These are phyloP conservation scores for Myripristis murdjan DNA, from an alignment of 2,797 vertebrate genomes.

Conservation along the genomic window DNA sequence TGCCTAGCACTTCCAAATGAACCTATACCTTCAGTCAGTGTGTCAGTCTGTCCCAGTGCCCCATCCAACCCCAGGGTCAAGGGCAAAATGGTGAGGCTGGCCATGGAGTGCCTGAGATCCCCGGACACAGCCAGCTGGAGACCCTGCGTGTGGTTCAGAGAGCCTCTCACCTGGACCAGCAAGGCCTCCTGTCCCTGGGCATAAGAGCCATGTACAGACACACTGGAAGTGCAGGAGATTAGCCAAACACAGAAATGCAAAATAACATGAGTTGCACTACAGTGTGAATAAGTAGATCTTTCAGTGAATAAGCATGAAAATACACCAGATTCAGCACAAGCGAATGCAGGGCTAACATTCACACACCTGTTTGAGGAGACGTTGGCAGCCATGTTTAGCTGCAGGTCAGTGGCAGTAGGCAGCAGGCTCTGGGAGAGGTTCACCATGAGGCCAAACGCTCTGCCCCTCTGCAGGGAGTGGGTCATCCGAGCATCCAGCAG, in stretches of 20 bases:
- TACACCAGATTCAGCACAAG: not conserved
- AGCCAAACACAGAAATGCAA: not conserved
- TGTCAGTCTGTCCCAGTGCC: slow-evolving; percentile 76
- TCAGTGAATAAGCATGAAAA: no score
- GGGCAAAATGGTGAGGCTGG: slow-evolving; percentile 76
- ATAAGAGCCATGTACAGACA: slow-evolving; percentile 79
- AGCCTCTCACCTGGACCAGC: slow-evolving; percentile 75
- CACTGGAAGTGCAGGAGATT: slow-evolving; percentile 63
- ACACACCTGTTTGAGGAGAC: slow-evolving; percentile 86
- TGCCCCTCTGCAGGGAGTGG: slow-evolving; percentile 66
- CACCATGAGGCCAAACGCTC: slow-evolving; percentile 65
- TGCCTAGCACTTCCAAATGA: not conserved
- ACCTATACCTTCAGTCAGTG: slow-evolving; percentile 78
- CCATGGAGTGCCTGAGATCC: slow-evolving; percentile 82
- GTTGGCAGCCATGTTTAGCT: slow-evolving; percentile 82
- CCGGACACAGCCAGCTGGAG: slow-evolving; percentile 79
- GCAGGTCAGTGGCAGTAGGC: slow-evolving; percentile 59
- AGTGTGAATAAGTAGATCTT: not conserved
- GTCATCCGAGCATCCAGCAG: slow-evolving; percentile 76
- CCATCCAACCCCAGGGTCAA: slow-evolving; percentile 78
- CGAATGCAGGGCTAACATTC: not conserved
- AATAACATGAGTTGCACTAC: not conserved
- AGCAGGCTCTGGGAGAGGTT: slow-evolving; percentile 84
- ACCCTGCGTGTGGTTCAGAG: slow-evolving; percentile 66
- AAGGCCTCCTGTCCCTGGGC: slow-evolving; percentile 72